Base-by-base conservation (phyloP, 2,113 vertebrate genomes). In the Periophthalmodon schlosseri region DNA sequence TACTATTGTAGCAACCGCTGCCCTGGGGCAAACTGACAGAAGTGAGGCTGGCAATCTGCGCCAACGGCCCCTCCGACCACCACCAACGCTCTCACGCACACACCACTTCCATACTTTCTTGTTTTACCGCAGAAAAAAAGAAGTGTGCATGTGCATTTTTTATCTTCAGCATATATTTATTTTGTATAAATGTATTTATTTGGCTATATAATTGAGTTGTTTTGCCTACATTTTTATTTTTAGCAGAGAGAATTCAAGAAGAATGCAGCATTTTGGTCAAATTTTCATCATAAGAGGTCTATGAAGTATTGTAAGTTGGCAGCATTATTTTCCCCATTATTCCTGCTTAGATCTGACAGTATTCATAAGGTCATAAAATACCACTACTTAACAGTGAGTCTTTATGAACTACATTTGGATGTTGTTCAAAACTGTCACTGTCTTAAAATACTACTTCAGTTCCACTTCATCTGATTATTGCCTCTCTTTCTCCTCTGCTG, bases 321-420 rank as follows among this genome's bases (percentile, higher is more conserved):
- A 33, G 23, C 3, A 16, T 34, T 64, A 18, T 4, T 20, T 20
- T 34, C 28, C 8, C 18, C 15, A 20, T 65, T n/a, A 39, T n/a
- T 36, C 20, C 11, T 1, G 11, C 28, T 63, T 63, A 18, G 28
- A 63, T 65, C 20, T 39, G 18, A 64, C 61, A 36, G 9, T 8
- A 6, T 10, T 65, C 63, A 44, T 65, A n/a, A 13, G 63, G 20
- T 44, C 63, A 65, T 65, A 39, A 65, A 65, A 34, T 36, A 65
- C 33, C 18, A 64, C 33, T 39, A 10, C 39, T 65, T 21, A 13
- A 65, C 34, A n/a, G 36, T 39, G 63, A 44, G 63, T 15, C 33
- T 36, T 64, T 36, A 36, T 64, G 61, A 36, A 64, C 15, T 64
- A 3, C 33, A 34, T 36, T 64, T 64, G 33, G 34, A 21, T 18